phyloP scores from a whole-genome alignment of 1,140 invertebrate genomes.

The Camponotus vicinus region DNA sequence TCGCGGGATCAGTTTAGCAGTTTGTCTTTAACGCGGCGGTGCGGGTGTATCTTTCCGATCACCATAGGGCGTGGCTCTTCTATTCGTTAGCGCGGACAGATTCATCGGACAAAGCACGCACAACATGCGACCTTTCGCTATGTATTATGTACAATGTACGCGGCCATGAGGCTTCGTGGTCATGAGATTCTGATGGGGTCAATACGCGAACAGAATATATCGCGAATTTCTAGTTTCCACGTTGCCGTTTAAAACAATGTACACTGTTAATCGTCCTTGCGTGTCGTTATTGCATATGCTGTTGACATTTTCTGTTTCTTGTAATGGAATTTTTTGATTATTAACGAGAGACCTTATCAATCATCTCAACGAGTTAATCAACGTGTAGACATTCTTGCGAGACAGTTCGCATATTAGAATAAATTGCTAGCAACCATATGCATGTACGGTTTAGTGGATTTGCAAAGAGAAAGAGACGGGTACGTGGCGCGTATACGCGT shows the following conservation, averaged over 20 bases:
- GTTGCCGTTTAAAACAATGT: not conserved
- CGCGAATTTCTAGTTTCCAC: not conserved
- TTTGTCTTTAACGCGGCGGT: conserved; percentile 76
- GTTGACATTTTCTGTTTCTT: not conserved
- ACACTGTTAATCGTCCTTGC: not conserved
- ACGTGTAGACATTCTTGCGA: not conserved
- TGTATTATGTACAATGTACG: conserved; percentile 37
- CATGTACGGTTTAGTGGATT: not conserved
- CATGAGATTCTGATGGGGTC: conserved; percentile 57
- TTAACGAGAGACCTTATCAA: not conserved
- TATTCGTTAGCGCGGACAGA: conserved; percentile 80
- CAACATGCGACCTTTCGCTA: conserved; percentile 69
- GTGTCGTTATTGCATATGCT: not conserved
- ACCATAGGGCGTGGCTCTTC: conserved; percentile 79
- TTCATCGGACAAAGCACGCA: conserved; percentile 55
- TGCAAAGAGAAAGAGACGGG: not conserved
- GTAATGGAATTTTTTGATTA: not conserved
- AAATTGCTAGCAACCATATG: not conserved
- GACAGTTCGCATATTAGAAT: not conserved
- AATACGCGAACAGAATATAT: conserved; percentile 33
- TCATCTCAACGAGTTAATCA: not conserved
- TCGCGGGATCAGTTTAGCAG: conserved; percentile 74
- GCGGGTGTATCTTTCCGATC: conserved; percentile 77
- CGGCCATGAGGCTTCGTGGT: conserved; percentile 38
- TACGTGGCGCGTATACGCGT: not conserved